Percentiles rank a stretch among this genome's conserved stretches.
These are phyloP conservation scores for Meteorus sp. DNA, from an alignment of 1,140 invertebrate genomes.

Conservation along the genomic window DNA sequence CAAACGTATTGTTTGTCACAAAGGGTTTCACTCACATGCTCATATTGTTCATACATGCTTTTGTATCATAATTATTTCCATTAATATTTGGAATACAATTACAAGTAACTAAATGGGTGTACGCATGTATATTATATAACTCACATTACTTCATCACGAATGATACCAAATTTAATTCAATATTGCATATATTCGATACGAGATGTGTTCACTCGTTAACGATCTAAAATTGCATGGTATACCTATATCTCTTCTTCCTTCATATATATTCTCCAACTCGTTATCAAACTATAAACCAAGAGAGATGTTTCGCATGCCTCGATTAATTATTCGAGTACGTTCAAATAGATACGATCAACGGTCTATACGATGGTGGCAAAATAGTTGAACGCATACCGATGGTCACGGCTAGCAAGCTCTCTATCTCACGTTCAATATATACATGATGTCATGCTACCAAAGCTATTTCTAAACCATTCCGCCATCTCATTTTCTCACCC, in stretches of 20 bases:
- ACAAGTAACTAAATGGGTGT: not conserved
- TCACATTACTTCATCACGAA: not conserved
- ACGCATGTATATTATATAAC: not conserved
- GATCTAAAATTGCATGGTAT: no score
- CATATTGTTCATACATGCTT: not conserved
- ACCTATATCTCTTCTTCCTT: not conserved
- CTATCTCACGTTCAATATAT: conserved; percentile 19
- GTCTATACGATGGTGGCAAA: conserved; percentile 36
- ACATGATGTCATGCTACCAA: not conserved
- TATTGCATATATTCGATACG: not conserved
- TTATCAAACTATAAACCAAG: conserved; percentile 51
- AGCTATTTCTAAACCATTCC: not conserved
- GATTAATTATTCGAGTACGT: conserved; percentile 47
- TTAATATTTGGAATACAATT: not conserved
- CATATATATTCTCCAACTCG: conserved; percentile 11
- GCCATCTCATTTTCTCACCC: conserved; percentile 29
- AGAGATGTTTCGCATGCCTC: conserved; percentile 44
- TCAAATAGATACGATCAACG: conserved; percentile 41
- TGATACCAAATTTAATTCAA: not conserved
- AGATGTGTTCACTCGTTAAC: no score
- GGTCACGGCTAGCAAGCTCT: conserved; percentile 10
- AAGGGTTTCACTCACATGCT: not conserved
- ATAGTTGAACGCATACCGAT: conserved; percentile 49
- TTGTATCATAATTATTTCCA: not conserved
- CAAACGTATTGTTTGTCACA: conserved; percentile 8